Conservation (phyloP, 2,113 vertebrate species). For the Oceanodroma tethys region DNA sequence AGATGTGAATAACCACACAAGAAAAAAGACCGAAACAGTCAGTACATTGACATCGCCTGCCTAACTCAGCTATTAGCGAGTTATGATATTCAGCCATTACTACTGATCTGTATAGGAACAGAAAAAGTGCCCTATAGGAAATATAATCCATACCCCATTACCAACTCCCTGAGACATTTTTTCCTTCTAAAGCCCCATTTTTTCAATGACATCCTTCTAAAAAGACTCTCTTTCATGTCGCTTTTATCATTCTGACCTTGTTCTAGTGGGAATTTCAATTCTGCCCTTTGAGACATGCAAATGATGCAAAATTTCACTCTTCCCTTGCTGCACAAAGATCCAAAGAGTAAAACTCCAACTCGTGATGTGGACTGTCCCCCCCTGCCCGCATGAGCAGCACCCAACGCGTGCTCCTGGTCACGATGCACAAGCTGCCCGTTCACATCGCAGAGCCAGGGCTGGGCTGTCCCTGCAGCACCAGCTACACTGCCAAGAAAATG, state of each 20-base stretch:
- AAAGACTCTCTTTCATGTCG: background rate
- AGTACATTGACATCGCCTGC: conserved; percentile 26
- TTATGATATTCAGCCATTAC: background rate
- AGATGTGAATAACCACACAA: conserved; percentile 52
- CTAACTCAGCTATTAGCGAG: background rate
- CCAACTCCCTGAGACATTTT: conserved; percentile 16
- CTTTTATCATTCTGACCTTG: background rate
- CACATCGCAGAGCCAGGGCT: fast-evolving
- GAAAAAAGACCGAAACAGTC: conserved; percentile 44
- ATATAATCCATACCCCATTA: conserved; percentile 30
- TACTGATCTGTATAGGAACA: background rate
- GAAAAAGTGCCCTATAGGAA: conserved; percentile 39
- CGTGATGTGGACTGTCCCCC: background rate
- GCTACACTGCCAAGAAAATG: background rate
- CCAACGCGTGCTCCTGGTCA: background rate
- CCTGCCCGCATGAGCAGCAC: no score
- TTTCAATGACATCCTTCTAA: conserved; percentile 13
- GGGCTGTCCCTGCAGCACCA: background rate
- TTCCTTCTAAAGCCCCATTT: background rate
- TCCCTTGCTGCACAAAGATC: background rate
- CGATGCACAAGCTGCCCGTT: background rate
- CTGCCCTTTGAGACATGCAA: background rate
- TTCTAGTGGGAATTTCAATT: background rate
- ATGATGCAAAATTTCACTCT: background rate
- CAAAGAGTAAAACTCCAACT: background rate